Percentiles rank a stretch among this genome's conserved stretches.
Evolutionary conservation across 2,113 vertebrate species (phyloP).

Genomic region (Falco punctatus): DNA sequence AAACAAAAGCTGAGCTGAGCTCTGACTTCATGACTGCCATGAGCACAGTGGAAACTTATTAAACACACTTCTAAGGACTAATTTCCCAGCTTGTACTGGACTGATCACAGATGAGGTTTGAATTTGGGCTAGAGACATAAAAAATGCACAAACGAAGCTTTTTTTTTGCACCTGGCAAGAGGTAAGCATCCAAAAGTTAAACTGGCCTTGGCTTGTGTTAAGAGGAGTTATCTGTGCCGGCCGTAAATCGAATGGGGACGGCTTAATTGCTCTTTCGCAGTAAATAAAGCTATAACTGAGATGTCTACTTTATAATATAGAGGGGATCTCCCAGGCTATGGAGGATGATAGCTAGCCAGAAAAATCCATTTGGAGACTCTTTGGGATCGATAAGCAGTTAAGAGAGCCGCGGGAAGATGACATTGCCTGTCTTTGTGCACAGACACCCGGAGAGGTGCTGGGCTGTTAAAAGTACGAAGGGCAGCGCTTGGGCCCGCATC

Average conservation of each 20-base stretch:
- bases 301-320: not conserved
- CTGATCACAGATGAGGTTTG: not conserved
- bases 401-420: not conserved
- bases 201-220: not conserved
- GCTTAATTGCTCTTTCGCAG: slow-evolving; percentile 25
- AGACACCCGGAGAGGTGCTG: not conserved
- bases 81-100: not conserved
- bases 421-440: not conserved
- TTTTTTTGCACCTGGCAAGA: not conserved
- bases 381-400: slow-evolving; percentile 46
- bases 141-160: not conserved
- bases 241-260: not conserved
- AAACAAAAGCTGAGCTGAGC: not conserved
- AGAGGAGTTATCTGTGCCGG: not conserved
- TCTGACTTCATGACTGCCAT: not conserved
- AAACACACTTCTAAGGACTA: not conserved
- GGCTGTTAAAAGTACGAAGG: not conserved
- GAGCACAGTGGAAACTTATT: not conserved
- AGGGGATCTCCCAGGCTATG: not conserved
- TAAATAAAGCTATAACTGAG: slow-evolving; percentile 45
- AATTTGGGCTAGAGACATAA: not conserved
- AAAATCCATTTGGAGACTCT: slow-evolving; percentile 27
- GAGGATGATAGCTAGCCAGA: slow-evolving; percentile 7
- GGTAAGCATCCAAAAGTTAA: not conserved
- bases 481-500: fast-evolving